Percentiles rank a stretch among this genome's conserved stretches.
Evolutionary conservation across 2,888 invertebrate genomes (phyloP).

Genomic region (Germaria angustata): DNA sequence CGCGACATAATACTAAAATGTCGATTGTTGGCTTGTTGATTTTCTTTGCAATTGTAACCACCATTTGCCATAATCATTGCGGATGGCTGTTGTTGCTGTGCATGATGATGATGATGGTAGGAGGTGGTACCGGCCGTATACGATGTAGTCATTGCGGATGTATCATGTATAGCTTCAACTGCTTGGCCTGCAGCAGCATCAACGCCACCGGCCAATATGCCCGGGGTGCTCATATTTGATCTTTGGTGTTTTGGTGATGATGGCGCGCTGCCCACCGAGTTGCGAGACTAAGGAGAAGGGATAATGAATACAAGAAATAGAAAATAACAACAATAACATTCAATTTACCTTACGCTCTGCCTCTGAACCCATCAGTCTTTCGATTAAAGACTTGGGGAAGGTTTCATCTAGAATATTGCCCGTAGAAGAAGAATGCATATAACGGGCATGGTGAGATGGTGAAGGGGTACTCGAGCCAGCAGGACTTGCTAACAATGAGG

Average conservation of each 20-base stretch:
- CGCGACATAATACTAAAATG: conserved; percentile 81
- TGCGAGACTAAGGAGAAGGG: conserved; percentile 75
- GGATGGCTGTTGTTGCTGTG: conserved; percentile 47
- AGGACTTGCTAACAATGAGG: conserved; percentile 89
- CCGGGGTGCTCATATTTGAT: conserved; percentile 80
- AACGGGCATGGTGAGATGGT: conserved; percentile 79
- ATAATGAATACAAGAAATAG: neutral
- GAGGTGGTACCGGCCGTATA: conserved; percentile 71
- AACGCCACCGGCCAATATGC: conserved; percentile 73
- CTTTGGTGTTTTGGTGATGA: conserved; percentile 81
- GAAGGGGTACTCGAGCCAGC: conserved; percentile 83
- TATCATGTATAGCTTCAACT: conserved; percentile 76
- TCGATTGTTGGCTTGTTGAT: conserved; percentile 71
- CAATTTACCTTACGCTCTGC: conserved; percentile 79
- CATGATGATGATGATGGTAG: conserved; percentile 68
- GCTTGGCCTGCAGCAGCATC: conserved; percentile 78
- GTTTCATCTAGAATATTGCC: conserved; percentile 81
- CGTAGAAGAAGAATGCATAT: conserved; percentile 79
- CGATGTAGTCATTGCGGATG: conserved; percentile 74
- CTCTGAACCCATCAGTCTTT: conserved; percentile 83
- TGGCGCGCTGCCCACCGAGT: conserved; percentile 84
- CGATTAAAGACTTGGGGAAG: conserved; percentile 85
- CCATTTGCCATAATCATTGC: conserved; percentile 67
- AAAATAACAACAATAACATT: conserved; percentile 11
- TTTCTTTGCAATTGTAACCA: conserved; percentile 59